These are phyloP conservation scores for Glandiceps talaboti DNA, from an alignment of 53 echinoderm and acorn worm species.

Conservation along the genomic window DNA sequence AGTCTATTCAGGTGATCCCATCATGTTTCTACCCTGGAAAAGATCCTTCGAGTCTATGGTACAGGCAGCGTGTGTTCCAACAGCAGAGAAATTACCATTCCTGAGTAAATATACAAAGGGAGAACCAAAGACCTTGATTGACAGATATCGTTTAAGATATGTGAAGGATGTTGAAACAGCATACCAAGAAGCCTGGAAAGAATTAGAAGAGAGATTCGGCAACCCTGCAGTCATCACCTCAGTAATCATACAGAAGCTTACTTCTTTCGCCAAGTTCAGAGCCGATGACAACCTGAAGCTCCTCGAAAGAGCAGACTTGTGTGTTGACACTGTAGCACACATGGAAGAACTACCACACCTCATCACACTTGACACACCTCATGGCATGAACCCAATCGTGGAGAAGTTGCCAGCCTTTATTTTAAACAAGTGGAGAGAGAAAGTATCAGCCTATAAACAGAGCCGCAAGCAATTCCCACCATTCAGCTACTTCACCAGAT, in stretches of 20 bases:
- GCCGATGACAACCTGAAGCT: not conserved
- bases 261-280: not conserved
- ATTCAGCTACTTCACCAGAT: conserved; percentile 23
- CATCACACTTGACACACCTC: conserved; percentile 20
- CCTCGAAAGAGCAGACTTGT: not conserved
- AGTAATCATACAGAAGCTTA: not conserved
- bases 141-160: not conserved
- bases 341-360: conserved; percentile 13
- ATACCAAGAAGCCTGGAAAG: not conserved
- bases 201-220: conserved; percentile 2
- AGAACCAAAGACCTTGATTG: not conserved
- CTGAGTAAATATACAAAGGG: not conserved
- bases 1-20: too few species aligned
- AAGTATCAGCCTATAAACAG: conserved; percentile 16
- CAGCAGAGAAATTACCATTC: not conserved
- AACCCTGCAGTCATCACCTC: conserved; percentile 4
- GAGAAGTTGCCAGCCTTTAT: conserved; percentile 26
- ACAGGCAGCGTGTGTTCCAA: not conserved
- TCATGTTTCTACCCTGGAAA: too few species aligned
- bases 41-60: too few species aligned
- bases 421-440: conserved; percentile 28
- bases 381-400: conserved; percentile 22
- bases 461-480: conserved; percentile 24
- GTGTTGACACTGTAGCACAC: not conserved
- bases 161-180: not conserved